These are phyloP conservation scores for Acestrorhynchus altus DNA, from an alignment of 2,797 vertebrate genomes.

Conservation along the genomic window DNA sequence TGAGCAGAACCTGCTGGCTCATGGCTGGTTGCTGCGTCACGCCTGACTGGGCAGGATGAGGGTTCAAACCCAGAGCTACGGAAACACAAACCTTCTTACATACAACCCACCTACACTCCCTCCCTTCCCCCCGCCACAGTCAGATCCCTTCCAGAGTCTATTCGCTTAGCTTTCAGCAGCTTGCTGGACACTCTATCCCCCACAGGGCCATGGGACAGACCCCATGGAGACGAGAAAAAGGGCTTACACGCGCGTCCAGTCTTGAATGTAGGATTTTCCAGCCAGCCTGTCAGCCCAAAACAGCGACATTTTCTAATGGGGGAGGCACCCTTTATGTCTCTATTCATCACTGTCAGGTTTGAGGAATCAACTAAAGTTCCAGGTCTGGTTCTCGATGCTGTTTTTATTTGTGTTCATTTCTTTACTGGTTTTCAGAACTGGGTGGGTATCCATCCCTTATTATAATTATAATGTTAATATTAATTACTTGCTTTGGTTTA, in stretches of 20 bases:
- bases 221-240: neutral
- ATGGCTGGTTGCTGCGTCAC: constrained; percentile 50
- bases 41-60: constrained; percentile 47
- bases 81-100: constrained; percentile 41
- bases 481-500: too few relatives aligned
- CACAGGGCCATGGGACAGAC: neutral
- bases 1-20: constrained; percentile 60
- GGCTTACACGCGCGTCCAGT: neutral
- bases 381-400: neutral
- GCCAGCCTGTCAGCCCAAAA: neutral
- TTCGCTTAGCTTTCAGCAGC: neutral
- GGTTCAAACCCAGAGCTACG: constrained; percentile 51
- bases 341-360: neutral
- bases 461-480: too few relatives aligned
- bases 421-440: too few relatives aligned
- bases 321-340: neutral
- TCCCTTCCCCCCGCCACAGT: neutral
- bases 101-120: neutral
- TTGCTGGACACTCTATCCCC: constrained; percentile 23
- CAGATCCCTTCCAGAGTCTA: neutral
- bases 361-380: neutral
- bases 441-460: too few relatives aligned
- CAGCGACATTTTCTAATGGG: neutral
- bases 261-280: neutral
- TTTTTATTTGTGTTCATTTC: too few relatives aligned